A percentile compares a stretch with the other conserved stretches of the same genome.
These are phyloP conservation scores for Sciurus vulgaris DNA, from an alignment of 2,797 vertebrate genomes.

Conservation along the genomic window DNA sequence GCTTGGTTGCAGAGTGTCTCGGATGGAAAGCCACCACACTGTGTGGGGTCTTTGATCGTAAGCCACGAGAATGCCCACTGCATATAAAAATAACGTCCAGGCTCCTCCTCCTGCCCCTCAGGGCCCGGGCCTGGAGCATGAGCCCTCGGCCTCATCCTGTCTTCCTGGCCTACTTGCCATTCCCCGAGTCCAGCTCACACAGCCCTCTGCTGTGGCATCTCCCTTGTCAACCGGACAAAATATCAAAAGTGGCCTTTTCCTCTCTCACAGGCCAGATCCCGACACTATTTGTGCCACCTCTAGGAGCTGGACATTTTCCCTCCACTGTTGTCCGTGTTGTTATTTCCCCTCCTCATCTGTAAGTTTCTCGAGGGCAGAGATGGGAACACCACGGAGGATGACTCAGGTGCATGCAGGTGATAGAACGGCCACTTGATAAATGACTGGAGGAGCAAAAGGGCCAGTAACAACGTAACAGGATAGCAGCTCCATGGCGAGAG, in stretches of 20 bases:
- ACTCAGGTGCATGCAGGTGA: background rate
- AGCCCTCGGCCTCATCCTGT: background rate
- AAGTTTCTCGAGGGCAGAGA: background rate
- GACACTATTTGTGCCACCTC: background rate
- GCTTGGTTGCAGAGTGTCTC: background rate
- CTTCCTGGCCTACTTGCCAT: background rate
- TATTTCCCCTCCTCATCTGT: background rate
- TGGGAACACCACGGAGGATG: background rate
- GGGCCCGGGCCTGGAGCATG: background rate
- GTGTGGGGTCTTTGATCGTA: background rate
- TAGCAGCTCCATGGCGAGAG: background rate
- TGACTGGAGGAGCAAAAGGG: background rate
- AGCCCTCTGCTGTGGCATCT: background rate
- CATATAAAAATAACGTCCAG: background rate
- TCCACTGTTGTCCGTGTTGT: too few relatives aligned
- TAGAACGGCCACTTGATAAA: background rate
- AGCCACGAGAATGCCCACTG: background rate
- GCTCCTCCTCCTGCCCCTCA: background rate
- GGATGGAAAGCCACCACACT: background rate
- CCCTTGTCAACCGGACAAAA: background rate
- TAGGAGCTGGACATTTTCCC: background rate
- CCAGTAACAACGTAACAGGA: background rate
- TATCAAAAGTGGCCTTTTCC: background rate
- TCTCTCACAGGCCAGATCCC: background rate
- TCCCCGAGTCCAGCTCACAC: background rate